Evolutionary conservation across 2,113 vertebrate species (phyloP), one percentile per base, ranked within the genome.

Genomic region (Orientallactaga bullata): DNA sequence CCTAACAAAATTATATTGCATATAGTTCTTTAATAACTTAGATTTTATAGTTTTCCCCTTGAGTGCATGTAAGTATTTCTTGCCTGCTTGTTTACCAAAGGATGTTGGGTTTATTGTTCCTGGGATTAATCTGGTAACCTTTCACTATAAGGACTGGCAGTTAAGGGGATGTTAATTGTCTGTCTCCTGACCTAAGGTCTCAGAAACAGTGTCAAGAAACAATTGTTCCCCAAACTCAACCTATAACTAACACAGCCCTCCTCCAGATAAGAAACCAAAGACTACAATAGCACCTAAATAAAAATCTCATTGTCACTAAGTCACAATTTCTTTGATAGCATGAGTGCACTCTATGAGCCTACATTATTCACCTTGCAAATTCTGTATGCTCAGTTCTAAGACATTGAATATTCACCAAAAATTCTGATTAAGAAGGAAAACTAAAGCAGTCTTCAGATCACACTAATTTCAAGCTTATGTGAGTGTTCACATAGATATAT

Each of bases 381-480:
- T 69, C 37, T 93, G 86, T 81, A 65, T 95, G 55, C 47, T 94
- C 91, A 88, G 39, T 92, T 96, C 94, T 85, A 93, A 95, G 82
- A 82, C 35, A 63, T 66, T 63, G 83, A 88, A 51, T 94, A 93
- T 66, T 32, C 84, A 95, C 85, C 74, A 86, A 90, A 78, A 96
- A 28, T 18, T 90, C n/a, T 95, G 94, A 96, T 93, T 90, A 93
- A 91, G 76, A 94, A 94, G 88, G 65, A 91, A 95, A 97, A 90
- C 93, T 76, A 95, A 18, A 2, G 0, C 90, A 32, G 92, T 97
- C 96, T 93, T 96, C 37, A 93, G 35, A 15, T 20, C 88, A 79
- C 80, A 84, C 95, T 97, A 97, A 95, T 97, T 97, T 96, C 91
- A 85, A 17, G 88, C 89, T 94, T 95, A 95, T 94, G 87, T 96